Base-by-base conservation (phyloP, 1,140 invertebrate genomes). In the Diorhabda elongata region DNA sequence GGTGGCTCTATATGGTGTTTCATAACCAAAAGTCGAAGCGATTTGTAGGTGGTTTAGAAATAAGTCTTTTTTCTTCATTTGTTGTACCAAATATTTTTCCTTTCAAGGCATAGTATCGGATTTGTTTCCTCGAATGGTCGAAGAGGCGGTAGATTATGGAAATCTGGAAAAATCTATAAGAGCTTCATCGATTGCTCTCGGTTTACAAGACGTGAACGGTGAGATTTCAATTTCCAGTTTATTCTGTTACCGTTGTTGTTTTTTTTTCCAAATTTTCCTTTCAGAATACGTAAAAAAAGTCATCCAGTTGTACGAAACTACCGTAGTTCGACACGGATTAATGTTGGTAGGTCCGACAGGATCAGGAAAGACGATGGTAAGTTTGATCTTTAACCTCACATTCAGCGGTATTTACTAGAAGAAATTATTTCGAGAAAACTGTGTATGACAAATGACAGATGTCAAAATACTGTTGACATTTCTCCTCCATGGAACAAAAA, bases 261-360 rank as follows among this genome's bases (percentile, higher is more conserved):
- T 59, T 59, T 59, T 59, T 3, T 59, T 56, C n/a, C 52, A 56
- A 56, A 56, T 3, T 65, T 44, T 44, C 9, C 63, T 74, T 74
- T 68, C 79, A 89, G 88, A 85, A 52, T 93, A 91, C 78, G 83
- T 92, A 57, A 85, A 87, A 73, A 94, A 94, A 83, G 88, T 89
- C 2, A 88, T 91, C 57, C 89, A 91, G 79, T 82, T 93, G 47
- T 93, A 92, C 74, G 92, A 94, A 78, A 94, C 91, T 66, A 93
- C 91, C 67, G 87, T 92, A 26, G 91, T 94, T 9, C 80, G 92
- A 68, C 91, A 93, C 75, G 92, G 92, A 8, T 85, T 94, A 68
- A 94, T 95, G 91, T 81, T 94, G 58, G 91, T 94, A 2, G 92
- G 92, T 11, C 87, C 91, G 11, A 90, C 92, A 0, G 89, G 90